Evolutionary conservation across 2,888 invertebrate genomes (phyloP), one percentile per base, ranked within the genome.

Genomic region (Teinopalpus imperialis): DNA sequence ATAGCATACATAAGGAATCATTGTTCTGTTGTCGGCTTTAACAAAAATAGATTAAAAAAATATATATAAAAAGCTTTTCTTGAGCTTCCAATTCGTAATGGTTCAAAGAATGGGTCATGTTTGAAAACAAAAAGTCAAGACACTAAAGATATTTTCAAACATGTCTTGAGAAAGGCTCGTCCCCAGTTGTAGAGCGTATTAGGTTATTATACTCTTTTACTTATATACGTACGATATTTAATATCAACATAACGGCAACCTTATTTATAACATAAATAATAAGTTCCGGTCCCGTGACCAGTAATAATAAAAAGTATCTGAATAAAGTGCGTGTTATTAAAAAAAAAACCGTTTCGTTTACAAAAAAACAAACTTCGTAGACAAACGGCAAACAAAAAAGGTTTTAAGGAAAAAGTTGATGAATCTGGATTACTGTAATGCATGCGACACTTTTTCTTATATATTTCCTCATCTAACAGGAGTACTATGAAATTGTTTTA

Each of bases 291-390:
- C 13, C 4, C 13, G n/a, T n/a, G 26, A 23, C 20, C 9, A 16
- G 26, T 16, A 9, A 24, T 14, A 7, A 21, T 14, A 43, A 36
- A 43, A 43, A 18, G 14, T 9, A 16, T 3, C 16, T 9, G 10
- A 36, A 43, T 43, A 36, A 37, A 43, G 29, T 36, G 30, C 37
- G 24, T 24, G 36, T 37, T 31, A 44, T 37, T 44, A 18, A 37
- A 34, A 35, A 43, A 43, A 44, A 37, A 30, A 1, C n/a, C 0
- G 4, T 7, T 37, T 2, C 4, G 12, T 5, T 13, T n/a, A 37
- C 37, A 44, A 37, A n/a, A n/a, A 44, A 37, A 34, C 37, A 16
- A 37, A 24, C 12, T n/a, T 3, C 16, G 23, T 10, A 10, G n/a
- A 35, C 37, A 21, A 14, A 31, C 10, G 13, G 16, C 8, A 13